Base-by-base conservation (phyloP, 2,113 vertebrate species). In the Clarias magur region DNA sequence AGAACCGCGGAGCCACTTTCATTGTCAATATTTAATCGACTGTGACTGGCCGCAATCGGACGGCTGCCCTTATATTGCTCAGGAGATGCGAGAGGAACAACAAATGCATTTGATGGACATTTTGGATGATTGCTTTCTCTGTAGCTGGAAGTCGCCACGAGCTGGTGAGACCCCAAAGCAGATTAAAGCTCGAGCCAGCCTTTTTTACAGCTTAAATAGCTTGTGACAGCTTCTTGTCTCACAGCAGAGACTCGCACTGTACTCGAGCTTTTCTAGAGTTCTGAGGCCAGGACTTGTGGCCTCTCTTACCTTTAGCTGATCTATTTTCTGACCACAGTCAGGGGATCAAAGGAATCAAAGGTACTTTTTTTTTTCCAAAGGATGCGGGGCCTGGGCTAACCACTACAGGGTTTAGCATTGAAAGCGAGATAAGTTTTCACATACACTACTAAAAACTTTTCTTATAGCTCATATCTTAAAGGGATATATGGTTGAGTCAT, bases 151-250 rank as follows among this genome's bases (percentile, higher is more conserved):
- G 91, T 93, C 88, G 80, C 88, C 84, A 88, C 70, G 88, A 91
- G 86, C 86, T 68, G 88, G 72, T 88, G 85, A 91, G 86, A 92
- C 90, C 90, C 90, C 84, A 89, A 86, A 90, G 92, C 92, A 92
- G 92, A 94, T 93, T 93, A 93, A 88, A 91, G 89, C 38, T 56
- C 85, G 67, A 79, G 78, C 56, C 63, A 53, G 75, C 25, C 62
- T 67, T 88, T 83, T 89, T 88, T 38, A 65, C 90, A 87, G 87
- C 90, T 90, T 92, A 91, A 93, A 92, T 89, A 89, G 90, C 79
- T 93, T 90, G 89, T 93, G 93, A 93, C 92, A 92, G 93, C 87
- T 91, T 16, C 83, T 83, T 92, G 89, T 91, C 92, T 91, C 81
- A 4, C 1, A 87, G 11, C 1, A 83, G 86, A 89, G 87, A 89